Evolutionary conservation across 2,113 vertebrate species (phyloP), one percentile per base, ranked within the genome.

Genomic region (Ammodytes dubius): DNA sequence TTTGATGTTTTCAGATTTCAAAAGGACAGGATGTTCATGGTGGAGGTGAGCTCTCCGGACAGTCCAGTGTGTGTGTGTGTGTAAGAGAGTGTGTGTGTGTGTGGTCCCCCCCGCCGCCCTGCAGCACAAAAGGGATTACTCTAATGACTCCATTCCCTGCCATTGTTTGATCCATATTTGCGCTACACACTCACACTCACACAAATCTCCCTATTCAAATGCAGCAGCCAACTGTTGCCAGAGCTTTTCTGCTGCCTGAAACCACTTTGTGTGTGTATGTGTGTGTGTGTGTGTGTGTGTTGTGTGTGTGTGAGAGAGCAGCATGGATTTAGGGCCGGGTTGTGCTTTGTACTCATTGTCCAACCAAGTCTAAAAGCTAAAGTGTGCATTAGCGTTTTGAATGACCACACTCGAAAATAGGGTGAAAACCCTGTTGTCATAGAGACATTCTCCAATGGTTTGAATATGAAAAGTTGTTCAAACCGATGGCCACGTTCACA

Each of bases 1-100:
- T 91, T 89, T 91, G 87, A 89, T 85, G 85, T 83, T 75, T 82
- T 79, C 50, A 80, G 75, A 84, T 82, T 84, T 90, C 84, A 87
- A 70, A 68, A 65, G 78, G 69, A 79, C 71, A 72, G 53, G 74
- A 84, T 79, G 77, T 81, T 78, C 61, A 65, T 8, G 60, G 78
- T 42, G 37, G 56, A 79, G 52, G 70, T 78, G 78, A 72, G 65
- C 61, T 19, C 46, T 37, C 43, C 15, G 70, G 70, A 85, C 85
- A 8, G 40, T 58, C 19, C 56, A 14, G 15, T 54, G 58, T 70
- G 61, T 76, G 60, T 74, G 78, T 70, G 66, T 61, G 39, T 39
- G 57, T 84, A 46, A 64, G 80, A 45, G 63, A 67, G 70, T 58
- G 53, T 58, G 77, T 58, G 66, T 52, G 72, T 60, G 68, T 61